Evolutionary conservation across 2,113 vertebrate species (phyloP).

Genomic region (Scopus umbretta): DNA sequence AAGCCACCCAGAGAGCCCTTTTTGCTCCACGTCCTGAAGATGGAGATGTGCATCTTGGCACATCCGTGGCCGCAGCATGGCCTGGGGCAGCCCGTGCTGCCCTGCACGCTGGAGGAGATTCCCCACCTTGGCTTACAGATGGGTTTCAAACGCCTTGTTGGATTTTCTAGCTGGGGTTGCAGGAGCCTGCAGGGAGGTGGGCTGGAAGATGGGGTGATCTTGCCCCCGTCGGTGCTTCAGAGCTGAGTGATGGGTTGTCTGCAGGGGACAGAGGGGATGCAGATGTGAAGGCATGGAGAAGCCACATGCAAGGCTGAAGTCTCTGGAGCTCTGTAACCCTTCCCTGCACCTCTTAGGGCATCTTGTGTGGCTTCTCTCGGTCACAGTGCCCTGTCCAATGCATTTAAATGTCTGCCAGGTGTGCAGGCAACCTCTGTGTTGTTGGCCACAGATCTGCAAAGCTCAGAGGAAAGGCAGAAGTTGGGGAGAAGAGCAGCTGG

Average conservation of each 20-base stretch:
- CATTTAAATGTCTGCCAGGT: neutral
- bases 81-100: neutral
- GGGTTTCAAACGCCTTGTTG: neutral
- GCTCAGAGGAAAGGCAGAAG: neutral
- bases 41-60: neutral
- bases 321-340: neutral
- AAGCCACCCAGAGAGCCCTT: neutral
- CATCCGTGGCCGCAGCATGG: rapidly evolving
- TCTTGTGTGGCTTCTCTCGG: neutral
- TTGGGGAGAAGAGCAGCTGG: neutral
- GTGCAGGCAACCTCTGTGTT: neutral
- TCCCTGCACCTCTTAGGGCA: neutral
- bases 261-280: neutral
- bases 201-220: neutral
- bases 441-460: neutral
- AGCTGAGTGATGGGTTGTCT: neutral
- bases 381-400: neutral
- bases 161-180: neutral
- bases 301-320: neutral
- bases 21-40: neutral
- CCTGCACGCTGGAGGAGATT: neutral
- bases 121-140: neutral
- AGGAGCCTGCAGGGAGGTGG: neutral
- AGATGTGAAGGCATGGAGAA: neutral
- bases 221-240: neutral